Conservation (phyloP, 2,797 vertebrate genomes). For the Micropoecilia bifurca region DNA sequence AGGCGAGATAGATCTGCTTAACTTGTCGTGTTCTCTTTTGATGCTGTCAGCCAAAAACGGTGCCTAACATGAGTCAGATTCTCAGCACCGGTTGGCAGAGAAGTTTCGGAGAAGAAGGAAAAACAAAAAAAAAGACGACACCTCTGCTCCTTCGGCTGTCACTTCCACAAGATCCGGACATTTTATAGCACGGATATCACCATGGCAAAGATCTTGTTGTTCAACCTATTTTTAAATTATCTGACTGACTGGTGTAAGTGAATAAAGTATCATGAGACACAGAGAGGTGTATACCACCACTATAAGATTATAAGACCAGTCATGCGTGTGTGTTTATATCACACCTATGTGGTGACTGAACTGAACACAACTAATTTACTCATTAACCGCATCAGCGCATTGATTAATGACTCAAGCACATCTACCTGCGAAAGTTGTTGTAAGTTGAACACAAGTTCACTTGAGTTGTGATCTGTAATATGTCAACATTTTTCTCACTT, state of each 20-base stretch:
- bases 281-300: background rate
- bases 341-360: slow-evolving; percentile 6
- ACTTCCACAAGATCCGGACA: slow-evolving; percentile 48
- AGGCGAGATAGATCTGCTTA: slow-evolving; percentile 75
- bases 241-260: slow-evolving; percentile 13
- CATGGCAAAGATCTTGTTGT: slow-evolving; percentile 39
- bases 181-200: slow-evolving; percentile 63
- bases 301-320: slow-evolving; percentile 21
- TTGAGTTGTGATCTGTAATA: background rate
- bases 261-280: background rate
- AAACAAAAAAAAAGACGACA: slow-evolving; percentile 40
- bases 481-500: background rate
- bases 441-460: background rate
- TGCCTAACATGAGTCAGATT: slow-evolving; percentile 69
- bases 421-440: slow-evolving; percentile 8
- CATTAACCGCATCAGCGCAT: background rate
- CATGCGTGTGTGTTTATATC: background rate
- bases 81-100: slow-evolving; percentile 59
- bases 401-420: background rate
- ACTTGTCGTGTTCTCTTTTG: slow-evolving; percentile 75
- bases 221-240: slow-evolving; percentile 37
- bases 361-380: slow-evolving; percentile 1
- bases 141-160: slow-evolving; percentile 67
- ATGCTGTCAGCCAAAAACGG: slow-evolving; percentile 73
- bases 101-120: slow-evolving; percentile 47